These are phyloP conservation scores for Drosophila planitibia DNA, from an alignment of 2,888 invertebrate genomes.

Conservation along the genomic window DNA sequence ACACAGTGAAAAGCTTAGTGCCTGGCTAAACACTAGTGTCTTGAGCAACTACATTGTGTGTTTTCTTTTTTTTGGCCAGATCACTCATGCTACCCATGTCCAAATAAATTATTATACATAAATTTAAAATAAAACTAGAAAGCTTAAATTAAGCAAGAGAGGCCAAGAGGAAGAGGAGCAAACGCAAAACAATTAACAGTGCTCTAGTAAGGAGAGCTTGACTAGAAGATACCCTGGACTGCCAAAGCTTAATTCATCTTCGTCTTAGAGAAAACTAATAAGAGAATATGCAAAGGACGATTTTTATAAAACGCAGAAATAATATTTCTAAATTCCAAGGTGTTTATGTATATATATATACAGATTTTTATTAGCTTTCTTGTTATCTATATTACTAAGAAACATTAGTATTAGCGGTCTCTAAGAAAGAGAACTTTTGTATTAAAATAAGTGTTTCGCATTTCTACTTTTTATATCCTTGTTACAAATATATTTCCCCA, in stretches of 20 bases:
- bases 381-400: too few relatives aligned
- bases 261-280: too few relatives aligned
- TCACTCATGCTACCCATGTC: neutral
- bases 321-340: neutral
- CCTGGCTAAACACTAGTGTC: neutral
- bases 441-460: neutral
- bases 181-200: accelerated
- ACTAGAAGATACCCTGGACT: neutral
- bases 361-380: too few relatives aligned
- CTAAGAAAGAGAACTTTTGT: neutral
- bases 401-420: neutral
- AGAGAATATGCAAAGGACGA: neutral
- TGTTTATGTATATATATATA: too few relatives aligned
- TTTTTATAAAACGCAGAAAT: neutral
- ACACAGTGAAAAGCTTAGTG: neutral
- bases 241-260: neutral
- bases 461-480: neutral
- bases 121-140: neutral
- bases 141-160: neutral
- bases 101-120: neutral
- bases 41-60: neutral
- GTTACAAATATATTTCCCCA: neutral
- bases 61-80: neutral
- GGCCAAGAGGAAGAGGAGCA: neutral
- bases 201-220: neutral